phyloP scores from a whole-genome alignment of 2,113 vertebrate species.

The Nothoprocta pentlandii region DNA sequence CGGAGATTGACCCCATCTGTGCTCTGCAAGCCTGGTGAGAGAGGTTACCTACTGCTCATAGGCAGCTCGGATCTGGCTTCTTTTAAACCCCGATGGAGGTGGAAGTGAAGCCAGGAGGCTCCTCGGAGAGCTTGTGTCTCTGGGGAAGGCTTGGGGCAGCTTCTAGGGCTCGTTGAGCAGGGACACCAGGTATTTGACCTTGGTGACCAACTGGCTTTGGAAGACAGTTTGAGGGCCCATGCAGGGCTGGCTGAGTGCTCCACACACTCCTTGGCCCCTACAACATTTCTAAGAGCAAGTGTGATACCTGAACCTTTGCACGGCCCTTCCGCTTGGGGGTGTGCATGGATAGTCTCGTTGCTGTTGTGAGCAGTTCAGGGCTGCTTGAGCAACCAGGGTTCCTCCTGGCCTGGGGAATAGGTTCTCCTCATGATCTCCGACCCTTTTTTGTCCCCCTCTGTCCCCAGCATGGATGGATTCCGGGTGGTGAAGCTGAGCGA shows the following conservation, averaged over 20 bases:
- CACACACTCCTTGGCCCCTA: background rate
- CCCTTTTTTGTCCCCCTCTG: slow-evolving; percentile 25
- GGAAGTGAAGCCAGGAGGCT: background rate
- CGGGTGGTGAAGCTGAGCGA: slow-evolving; percentile 97
- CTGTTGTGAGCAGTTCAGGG: background rate
- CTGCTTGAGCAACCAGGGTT: background rate
- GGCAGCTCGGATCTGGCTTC: background rate
- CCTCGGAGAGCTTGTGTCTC: accelerated
- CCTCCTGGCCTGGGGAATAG: background rate
- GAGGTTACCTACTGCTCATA: background rate
- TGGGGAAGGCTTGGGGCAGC: background rate
- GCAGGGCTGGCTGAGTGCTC: background rate
- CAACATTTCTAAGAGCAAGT: background rate
- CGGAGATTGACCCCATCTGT: slow-evolving; percentile 98
- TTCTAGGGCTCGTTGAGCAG: background rate
- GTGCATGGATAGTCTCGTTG: background rate
- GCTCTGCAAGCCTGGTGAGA: slow-evolving; percentile 97
- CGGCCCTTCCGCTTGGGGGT: background rate
- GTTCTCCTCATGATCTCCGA: background rate
- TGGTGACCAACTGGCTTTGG: background rate
- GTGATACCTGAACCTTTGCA: accelerated
- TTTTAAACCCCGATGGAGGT: background rate
- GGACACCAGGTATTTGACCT: background rate
- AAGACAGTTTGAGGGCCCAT: background rate
- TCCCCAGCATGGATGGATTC: slow-evolving; percentile 96